Evolutionary conservation across 2,888 invertebrate species (phyloP).

Genomic region (Ochropacha duplaris): DNA sequence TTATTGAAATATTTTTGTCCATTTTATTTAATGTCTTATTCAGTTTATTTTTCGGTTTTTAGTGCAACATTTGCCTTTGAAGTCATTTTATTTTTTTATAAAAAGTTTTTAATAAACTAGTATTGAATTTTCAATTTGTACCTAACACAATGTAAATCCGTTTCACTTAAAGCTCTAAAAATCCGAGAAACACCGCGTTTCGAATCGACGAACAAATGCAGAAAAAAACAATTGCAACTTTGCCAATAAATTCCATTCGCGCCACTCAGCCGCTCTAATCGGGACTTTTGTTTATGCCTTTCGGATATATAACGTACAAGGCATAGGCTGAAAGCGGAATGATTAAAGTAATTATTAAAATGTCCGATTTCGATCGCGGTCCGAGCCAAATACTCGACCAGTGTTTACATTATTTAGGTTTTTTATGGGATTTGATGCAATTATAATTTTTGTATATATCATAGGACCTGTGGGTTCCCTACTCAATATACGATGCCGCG

Average conservation of each 20-base stretch:
- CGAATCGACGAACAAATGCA: conserved; percentile 22
- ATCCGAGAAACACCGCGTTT: conserved; percentile 17
- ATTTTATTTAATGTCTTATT: too few species aligned
- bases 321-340: conserved; percentile 12
- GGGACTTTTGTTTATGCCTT: conserved; percentile 46
- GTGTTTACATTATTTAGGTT: too few species aligned
- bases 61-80: too few species aligned
- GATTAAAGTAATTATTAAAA: background rate
- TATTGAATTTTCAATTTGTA: background rate
- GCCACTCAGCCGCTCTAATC: conserved; percentile 48
- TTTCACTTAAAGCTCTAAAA: background rate
- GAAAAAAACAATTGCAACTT: conserved; percentile 49
- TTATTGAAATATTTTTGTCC: too few species aligned
- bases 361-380: too few species aligned
- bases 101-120: background rate
- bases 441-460: too few species aligned
- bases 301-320: conserved; percentile 26
- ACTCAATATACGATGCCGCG: too few species aligned
- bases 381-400: too few species aligned
- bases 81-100: too few species aligned
- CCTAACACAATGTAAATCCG: background rate
- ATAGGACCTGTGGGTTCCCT: too few species aligned
- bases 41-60: too few species aligned
- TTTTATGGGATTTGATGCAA: too few species aligned
- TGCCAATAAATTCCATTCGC: conserved; percentile 50